A percentile compares a stretch with the other conserved stretches of the same genome.
Evolutionary conservation across 2,113 vertebrate species (phyloP).

Genomic region (Eurystomus gularis): DNA sequence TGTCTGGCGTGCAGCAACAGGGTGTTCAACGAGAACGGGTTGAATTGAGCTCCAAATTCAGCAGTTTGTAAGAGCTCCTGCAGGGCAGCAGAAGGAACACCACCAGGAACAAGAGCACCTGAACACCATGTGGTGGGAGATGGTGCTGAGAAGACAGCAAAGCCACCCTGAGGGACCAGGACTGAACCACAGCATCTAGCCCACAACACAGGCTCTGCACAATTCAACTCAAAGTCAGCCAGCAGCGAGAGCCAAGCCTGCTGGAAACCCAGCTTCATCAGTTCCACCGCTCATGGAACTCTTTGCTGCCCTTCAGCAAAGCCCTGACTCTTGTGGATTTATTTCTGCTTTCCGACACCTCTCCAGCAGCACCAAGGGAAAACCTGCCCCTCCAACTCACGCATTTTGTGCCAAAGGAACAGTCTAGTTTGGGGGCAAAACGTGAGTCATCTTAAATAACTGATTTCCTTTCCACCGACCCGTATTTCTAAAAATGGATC

Average conservation of each 20-base stretch:
- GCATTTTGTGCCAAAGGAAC: background rate
- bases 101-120: background rate
- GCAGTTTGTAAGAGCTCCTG: no score
- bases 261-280: background rate
- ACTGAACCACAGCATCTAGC: background rate
- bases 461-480: background rate
- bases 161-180: background rate
- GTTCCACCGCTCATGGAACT: background rate
- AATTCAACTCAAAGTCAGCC: background rate
- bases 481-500: background rate
- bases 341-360: background rate
- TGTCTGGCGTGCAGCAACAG: background rate
- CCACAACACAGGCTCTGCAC: accelerated
- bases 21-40: background rate
- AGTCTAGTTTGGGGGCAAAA: background rate
- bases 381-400: background rate
- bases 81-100: background rate
- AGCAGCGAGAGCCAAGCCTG: background rate
- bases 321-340: background rate
- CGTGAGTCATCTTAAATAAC: background rate
- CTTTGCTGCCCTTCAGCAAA: background rate
- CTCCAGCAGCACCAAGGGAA: background rate
- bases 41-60: background rate
- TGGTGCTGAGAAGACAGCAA: accelerated
- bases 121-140: accelerated